Evolutionary conservation across 2,113 vertebrate species (phyloP).

Genomic region (Elanus axillaris): DNA sequence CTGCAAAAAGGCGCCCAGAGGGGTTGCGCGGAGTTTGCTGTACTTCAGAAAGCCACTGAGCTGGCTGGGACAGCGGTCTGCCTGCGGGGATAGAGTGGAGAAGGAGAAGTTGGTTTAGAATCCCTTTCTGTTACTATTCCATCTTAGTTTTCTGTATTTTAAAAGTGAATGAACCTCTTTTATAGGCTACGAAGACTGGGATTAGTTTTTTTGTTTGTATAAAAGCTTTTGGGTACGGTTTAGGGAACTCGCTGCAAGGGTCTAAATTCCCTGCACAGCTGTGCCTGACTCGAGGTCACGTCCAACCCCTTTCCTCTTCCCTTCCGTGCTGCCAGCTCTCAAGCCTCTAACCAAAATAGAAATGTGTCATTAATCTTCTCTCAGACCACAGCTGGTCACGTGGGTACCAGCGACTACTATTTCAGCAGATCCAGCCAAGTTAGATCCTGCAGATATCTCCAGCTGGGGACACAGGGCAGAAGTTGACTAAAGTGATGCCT

Average conservation of each 20-base stretch:
- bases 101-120: background rate
- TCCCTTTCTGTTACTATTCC: background rate
- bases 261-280: background rate
- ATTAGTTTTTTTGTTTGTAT: background rate
- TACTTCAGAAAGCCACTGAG: background rate
- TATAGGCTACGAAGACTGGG: background rate
- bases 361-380: background rate
- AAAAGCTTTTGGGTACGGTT: background rate
- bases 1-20: background rate
- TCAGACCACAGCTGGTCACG: background rate
- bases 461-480: background rate
- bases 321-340: background rate
- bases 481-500: background rate
- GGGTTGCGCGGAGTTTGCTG: background rate
- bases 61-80: background rate
- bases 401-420: background rate
- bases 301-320: background rate
- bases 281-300: background rate
- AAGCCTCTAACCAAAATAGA: background rate
- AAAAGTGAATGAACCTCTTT: background rate
- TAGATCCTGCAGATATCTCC: background rate
- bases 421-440: background rate
- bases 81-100: fast-evolving
- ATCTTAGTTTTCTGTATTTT: background rate
- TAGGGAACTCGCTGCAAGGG: background rate